phyloP scores from a whole-genome alignment of 2,113 vertebrate genomes.

The Misgurnus mizolepis region DNA sequence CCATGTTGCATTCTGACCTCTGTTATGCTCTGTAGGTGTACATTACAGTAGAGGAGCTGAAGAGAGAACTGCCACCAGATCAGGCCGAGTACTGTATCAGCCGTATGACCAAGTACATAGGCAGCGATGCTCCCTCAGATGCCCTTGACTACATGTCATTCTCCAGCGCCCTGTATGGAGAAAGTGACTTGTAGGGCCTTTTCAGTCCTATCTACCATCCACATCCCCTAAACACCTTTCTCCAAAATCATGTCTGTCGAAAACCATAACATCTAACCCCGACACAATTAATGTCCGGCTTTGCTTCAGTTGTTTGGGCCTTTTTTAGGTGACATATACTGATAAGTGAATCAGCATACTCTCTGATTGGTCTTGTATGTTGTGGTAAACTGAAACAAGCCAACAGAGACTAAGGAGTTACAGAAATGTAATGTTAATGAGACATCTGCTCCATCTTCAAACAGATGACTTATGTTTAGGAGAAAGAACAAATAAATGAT shows the following conservation, averaged over 20 bases:
- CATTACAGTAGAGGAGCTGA: slow-evolving; percentile 84
- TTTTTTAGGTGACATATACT: background rate
- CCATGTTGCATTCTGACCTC: background rate
- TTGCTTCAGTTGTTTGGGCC: slow-evolving; percentile 11
- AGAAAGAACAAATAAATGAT: slow-evolving; percentile 31
- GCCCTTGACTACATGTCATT: slow-evolving; percentile 86
- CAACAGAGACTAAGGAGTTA: background rate
- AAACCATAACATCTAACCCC: slow-evolving; percentile 13
- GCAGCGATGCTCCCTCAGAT: slow-evolving; percentile 74
- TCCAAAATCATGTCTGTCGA: background rate
- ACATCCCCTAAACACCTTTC: background rate
- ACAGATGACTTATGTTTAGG: slow-evolving; percentile 13
- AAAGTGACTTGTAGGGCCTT: slow-evolving; percentile 81
- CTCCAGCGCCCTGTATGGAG: slow-evolving; percentile 85
- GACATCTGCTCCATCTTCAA: background rate
- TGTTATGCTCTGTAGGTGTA: slow-evolving; percentile 62
- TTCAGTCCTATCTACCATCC: background rate
- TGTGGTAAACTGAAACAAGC: background rate
- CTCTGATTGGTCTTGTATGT: background rate
- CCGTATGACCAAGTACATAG: slow-evolving; percentile 81
- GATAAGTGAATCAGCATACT: background rate
- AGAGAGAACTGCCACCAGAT: slow-evolving; percentile 83
- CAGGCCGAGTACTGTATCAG: slow-evolving; percentile 88
- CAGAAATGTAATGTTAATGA: background rate
- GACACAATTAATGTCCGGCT: background rate